These are phyloP conservation scores for Eurystomus gularis DNA, from an alignment of 2,113 vertebrate species.

Conservation along the genomic window DNA sequence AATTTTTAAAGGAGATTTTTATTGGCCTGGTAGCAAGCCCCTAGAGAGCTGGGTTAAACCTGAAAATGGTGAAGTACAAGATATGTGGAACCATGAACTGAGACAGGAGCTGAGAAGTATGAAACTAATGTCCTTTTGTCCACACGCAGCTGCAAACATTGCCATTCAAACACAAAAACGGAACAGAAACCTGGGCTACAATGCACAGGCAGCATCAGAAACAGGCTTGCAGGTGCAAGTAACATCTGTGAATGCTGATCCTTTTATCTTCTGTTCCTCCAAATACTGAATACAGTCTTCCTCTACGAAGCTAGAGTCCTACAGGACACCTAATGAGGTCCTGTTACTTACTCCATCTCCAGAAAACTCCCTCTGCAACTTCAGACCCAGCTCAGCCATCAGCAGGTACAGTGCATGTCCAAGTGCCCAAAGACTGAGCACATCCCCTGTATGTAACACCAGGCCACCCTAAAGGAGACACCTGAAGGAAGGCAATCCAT, in stretches of 20 bases:
- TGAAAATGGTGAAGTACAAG: background rate
- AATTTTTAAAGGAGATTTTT: background rate
- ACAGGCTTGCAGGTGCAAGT: background rate
- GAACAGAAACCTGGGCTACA: background rate
- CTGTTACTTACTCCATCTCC: background rate
- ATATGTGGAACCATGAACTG: background rate
- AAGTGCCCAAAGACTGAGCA: background rate
- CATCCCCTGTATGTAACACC: background rate
- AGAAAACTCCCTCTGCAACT: background rate
- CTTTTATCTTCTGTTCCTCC: background rate
- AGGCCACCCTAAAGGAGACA: background rate
- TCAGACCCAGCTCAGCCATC: background rate
- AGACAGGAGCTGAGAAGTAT: background rate
- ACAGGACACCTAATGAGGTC: background rate
- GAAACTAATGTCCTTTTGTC: background rate
- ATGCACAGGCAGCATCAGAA: background rate
- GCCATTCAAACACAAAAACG: background rate
- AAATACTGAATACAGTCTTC: background rate
- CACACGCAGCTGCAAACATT: background rate
- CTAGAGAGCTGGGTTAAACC: background rate
- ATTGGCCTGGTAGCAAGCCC: background rate
- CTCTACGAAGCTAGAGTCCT: background rate
- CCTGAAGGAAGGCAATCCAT: background rate
- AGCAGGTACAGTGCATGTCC: background rate
- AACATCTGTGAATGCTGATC: background rate